phyloP scores from a whole-genome alignment of 2,113 vertebrate genomes.

The Pomatostomus ruficeps region DNA sequence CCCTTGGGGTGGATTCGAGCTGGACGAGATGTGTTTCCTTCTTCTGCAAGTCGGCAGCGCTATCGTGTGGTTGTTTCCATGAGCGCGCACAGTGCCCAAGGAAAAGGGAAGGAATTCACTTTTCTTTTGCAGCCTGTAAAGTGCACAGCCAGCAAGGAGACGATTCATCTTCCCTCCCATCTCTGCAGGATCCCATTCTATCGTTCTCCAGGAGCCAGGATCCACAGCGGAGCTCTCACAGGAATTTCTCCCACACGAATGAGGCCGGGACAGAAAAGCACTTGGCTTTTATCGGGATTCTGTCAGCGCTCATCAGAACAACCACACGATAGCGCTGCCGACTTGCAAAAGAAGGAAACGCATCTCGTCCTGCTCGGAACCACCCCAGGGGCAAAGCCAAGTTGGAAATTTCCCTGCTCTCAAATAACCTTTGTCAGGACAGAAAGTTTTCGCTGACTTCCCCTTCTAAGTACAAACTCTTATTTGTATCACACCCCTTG shows the following conservation, averaged over 20 bases:
- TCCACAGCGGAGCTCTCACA: no score
- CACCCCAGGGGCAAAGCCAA: fast-evolving
- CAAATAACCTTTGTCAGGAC: neutral
- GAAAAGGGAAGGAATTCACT: neutral
- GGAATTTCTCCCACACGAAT: no score
- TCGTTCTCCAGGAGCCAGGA: no score
- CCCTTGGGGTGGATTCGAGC: neutral
- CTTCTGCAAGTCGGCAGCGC: neutral
- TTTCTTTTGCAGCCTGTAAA: no score
- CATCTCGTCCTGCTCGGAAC: no score
- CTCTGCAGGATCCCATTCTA: no score
- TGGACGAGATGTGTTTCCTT: neutral
- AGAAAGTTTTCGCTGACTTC: neutral
- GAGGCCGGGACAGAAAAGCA: fast-evolving
- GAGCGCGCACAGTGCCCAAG: neutral
- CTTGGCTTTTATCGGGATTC: neutral
- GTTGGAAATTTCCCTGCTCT: neutral
- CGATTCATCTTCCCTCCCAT: no score
- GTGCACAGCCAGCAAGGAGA: no score
- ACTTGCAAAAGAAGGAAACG: fast-evolving
- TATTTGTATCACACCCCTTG: neutral
- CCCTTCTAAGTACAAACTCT: neutral
- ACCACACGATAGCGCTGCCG: neutral
- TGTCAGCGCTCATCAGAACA: neutral
- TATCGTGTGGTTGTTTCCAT: neutral